Conservation (phyloP, 2,797 vertebrate genomes). For the Hoplostethus mediterraneus region DNA sequence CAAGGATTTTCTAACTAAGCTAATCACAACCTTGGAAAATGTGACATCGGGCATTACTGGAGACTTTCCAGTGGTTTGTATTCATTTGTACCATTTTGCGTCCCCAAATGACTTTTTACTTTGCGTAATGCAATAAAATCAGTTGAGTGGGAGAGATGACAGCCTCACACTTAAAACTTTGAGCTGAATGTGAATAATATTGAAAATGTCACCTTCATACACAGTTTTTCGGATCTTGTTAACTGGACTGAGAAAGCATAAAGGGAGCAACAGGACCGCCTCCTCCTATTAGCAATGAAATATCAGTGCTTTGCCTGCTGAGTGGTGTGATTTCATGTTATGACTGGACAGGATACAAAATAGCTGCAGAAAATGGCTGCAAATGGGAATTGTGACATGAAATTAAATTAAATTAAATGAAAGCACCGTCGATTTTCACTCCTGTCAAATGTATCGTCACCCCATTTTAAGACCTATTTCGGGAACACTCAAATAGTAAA, state of each 20-base stretch:
- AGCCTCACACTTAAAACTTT: too few species aligned
- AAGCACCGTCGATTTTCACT: neutral
- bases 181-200: too few species aligned
- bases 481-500: neutral
- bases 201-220: too few species aligned
- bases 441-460: neutral
- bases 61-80: neutral
- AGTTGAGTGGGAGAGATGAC: too few species aligned
- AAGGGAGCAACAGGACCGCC: too few species aligned
- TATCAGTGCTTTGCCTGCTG: too few species aligned
- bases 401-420: neutral
- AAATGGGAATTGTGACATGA: neutral
- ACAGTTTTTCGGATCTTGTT: too few species aligned
- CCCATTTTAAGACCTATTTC: neutral
- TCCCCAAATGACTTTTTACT: neutral
- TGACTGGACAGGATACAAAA: too few species aligned
- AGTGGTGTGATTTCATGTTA: too few species aligned
- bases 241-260: too few species aligned
- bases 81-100: slow-evolving; percentile 1
- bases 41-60: neutral
- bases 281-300: too few species aligned
- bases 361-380: neutral
- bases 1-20: neutral
- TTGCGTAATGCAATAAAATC: too few species aligned
- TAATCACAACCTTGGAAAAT: neutral